Conservation (phyloP, 2,888 invertebrate genomes). For the Amphiduros pacificus region DNA sequence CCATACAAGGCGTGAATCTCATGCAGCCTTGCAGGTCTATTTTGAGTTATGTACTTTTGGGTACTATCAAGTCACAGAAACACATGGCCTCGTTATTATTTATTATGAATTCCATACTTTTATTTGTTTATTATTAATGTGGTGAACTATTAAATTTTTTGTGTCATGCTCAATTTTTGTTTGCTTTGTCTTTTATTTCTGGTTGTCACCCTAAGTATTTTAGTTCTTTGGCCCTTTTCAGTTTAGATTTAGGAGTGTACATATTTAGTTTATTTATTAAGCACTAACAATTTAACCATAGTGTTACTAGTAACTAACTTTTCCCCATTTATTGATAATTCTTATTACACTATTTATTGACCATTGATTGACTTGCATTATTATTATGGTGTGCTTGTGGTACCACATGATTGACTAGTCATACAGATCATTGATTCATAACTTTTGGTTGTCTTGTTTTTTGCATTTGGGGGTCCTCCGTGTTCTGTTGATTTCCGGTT, state of each 20-base stretch:
- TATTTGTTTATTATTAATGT: conserved; percentile 16
- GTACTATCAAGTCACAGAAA: background rate
- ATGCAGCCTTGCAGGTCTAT: background rate
- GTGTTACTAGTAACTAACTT: background rate
- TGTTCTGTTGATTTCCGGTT: conserved; percentile 17
- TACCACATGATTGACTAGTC: background rate
- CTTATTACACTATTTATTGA: conserved; percentile 1
- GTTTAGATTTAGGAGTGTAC: background rate
- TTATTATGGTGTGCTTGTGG: conserved; percentile 2
- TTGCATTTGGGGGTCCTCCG: conserved; percentile 20
- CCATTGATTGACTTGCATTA: too few relatives aligned
- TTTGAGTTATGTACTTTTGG: background rate
- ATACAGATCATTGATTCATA: conserved; percentile 17
- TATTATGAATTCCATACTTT: conserved; percentile 14
- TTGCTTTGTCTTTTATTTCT: conserved; percentile 22
- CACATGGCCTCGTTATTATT: background rate
- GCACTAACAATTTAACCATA: conserved; percentile 2
- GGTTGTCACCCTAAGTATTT: conserved; percentile 13
- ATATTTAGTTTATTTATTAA: conserved; percentile 1
- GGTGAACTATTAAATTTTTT: conserved; percentile 26
- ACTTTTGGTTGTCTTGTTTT: conserved; percentile 22
- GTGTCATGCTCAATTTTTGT: conserved; percentile 20
- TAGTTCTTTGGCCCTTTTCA: conserved; percentile 7
- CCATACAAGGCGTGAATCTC: conserved; percentile 1
- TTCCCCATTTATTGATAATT: background rate